Conservation (phyloP, 1,140 invertebrate species). For the Elysia chlorotica region DNA sequence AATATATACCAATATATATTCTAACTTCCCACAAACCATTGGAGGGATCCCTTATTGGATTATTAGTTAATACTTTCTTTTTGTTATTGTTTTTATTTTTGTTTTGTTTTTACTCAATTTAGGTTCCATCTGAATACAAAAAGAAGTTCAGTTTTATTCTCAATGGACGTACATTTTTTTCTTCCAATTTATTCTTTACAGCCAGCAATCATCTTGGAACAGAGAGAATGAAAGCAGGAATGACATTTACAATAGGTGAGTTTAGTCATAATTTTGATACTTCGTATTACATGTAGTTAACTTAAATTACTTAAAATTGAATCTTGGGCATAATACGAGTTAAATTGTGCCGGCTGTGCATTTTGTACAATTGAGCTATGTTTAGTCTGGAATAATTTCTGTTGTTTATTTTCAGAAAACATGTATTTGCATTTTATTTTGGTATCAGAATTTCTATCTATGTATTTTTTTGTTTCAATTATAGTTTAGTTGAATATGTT, state of each 20-base stretch:
- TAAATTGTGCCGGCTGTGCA: too few species aligned
- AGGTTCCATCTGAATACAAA: background rate
- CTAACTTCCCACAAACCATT: too few species aligned
- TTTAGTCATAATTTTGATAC: background rate
- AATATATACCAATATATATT: too few species aligned
- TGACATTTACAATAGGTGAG: slow-evolving; percentile 86
- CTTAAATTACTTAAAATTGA: too few species aligned
- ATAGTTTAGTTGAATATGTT: too few species aligned
- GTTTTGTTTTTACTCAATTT: too few species aligned
- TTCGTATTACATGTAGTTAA: too few species aligned
- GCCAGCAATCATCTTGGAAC: slow-evolving; percentile 72
- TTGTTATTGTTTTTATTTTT: too few species aligned
- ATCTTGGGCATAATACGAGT: too few species aligned
- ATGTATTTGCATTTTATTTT: background rate
- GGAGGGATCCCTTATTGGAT: too few species aligned
- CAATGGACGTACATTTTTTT: background rate
- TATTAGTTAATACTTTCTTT: too few species aligned
- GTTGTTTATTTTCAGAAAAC: background rate
- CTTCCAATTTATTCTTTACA: slow-evolving; percentile 16
- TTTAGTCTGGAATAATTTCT: background rate
- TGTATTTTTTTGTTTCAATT: slow-evolving; percentile 29
- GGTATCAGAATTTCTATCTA: background rate
- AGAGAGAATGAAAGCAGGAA: slow-evolving; percentile 82
- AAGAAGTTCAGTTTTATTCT: background rate
- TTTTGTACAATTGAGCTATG: too few species aligned